These are phyloP conservation scores for Trichogramma dendrolimi DNA, from an alignment of 2,888 invertebrate species.

Conservation along the genomic window DNA sequence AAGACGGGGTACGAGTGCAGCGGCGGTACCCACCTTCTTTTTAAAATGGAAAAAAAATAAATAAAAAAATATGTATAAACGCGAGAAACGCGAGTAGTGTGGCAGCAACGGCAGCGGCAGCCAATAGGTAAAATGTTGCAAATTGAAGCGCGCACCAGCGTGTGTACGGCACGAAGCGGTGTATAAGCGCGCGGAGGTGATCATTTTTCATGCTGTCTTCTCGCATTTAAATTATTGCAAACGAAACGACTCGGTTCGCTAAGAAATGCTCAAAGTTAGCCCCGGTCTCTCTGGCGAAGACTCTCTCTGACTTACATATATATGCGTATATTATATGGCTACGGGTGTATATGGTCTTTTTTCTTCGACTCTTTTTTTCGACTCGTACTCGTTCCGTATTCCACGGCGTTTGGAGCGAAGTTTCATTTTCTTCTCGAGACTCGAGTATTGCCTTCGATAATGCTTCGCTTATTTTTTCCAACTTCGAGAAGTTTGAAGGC, in stretches of 20 bases:
- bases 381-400: conserved; percentile 10
- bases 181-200: conserved; percentile 37
- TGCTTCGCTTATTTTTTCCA: too few species aligned
- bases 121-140: conserved; percentile 48
- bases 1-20: too few species aligned
- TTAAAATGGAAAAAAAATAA: too few species aligned
- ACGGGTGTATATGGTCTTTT: conserved; percentile 1
- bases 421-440: conserved; percentile 18
- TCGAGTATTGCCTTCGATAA: too few species aligned
- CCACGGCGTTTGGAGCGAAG: neutral
- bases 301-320: conserved; percentile 17
- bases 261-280: conserved; percentile 47
- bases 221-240: conserved; percentile 47
- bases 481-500: too few species aligned
- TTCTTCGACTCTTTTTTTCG: conserved; percentile 7
- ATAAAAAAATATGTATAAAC: too few species aligned
- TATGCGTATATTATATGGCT: conserved; percentile 10
- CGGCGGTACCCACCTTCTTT: too few species aligned
- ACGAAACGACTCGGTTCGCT: conserved; percentile 44
- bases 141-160: conserved; percentile 47
- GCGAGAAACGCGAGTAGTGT: too few species aligned
- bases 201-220: conserved; percentile 50
- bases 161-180: too few species aligned
- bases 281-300: conserved; percentile 23
- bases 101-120: neutral